Conservation (phyloP, 2,797 vertebrate species). For the Liparis tanakae region DNA sequence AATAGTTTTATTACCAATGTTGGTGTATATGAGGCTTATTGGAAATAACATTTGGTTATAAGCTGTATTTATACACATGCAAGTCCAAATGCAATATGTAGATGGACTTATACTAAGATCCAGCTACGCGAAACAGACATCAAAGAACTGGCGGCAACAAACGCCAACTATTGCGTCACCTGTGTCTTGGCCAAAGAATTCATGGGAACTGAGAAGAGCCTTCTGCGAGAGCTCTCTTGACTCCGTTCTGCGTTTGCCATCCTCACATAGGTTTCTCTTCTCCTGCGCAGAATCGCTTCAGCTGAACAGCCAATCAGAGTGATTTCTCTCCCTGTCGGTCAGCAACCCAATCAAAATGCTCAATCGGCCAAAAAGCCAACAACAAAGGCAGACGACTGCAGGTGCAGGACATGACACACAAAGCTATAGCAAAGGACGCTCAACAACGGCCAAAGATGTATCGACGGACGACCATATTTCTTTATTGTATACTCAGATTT, state of each 20-base stretch:
- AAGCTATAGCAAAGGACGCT: background rate
- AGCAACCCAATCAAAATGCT: background rate
- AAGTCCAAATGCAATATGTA: background rate
- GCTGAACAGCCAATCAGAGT: background rate
- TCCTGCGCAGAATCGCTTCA: background rate
- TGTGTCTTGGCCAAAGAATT: background rate
- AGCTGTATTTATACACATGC: background rate
- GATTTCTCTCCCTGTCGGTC: background rate
- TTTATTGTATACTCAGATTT: too few relatives aligned
- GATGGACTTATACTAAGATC: background rate
- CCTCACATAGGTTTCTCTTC: background rate
- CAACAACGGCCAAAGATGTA: background rate
- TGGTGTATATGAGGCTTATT: background rate
- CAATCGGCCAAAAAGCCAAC: background rate
- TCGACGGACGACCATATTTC: too few relatives aligned
- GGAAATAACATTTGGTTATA: background rate
- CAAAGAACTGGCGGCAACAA: background rate
- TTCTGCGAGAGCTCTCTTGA: background rate
- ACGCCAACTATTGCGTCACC: background rate
- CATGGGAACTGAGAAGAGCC: background rate
- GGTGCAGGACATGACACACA: background rate
- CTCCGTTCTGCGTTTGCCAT: background rate
- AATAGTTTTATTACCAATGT: background rate
- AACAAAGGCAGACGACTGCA: background rate
- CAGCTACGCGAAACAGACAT: background rate